Evolutionary conservation across 2,113 vertebrate genomes (phyloP).

Genomic region (Psittacula cyanocephala): DNA sequence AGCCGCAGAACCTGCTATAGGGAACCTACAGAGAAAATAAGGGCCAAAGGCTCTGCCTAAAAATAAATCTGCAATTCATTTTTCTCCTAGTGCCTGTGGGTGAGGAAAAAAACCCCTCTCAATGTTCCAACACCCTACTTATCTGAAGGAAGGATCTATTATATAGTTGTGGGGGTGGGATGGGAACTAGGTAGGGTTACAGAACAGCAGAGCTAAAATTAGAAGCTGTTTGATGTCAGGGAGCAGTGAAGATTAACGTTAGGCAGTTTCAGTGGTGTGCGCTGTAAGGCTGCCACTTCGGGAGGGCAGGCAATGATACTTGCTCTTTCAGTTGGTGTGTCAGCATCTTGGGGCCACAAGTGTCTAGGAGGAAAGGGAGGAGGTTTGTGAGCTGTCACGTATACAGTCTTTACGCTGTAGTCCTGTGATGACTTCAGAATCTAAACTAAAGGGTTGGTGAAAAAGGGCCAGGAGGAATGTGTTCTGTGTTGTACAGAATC

Average conservation of each 20-base stretch:
- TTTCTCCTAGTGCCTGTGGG: constrained; percentile 44
- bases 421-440: fast-evolving
- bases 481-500: neutral
- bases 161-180: constrained; percentile 53
- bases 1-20: neutral
- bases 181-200: constrained; percentile 57
- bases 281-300: neutral
- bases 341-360: neutral
- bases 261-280: neutral
- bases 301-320: fast-evolving
- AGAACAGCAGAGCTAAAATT: constrained; percentile 59
- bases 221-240: constrained; percentile 44
- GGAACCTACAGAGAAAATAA: constrained; percentile 10
- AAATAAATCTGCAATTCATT: constrained; percentile 61
- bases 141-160: constrained; percentile 60
- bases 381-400: neutral
- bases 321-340: neutral
- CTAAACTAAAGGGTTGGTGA: neutral
- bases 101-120: constrained; percentile 7
- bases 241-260: neutral
- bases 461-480: neutral
- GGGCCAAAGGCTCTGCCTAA: constrained; percentile 48
- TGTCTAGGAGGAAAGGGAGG: fast-evolving
- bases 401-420: neutral
- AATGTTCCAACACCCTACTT: constrained; percentile 58